Evolutionary conservation across 1,140 invertebrate species (phyloP).

Genomic region (Hyles vespertilio): DNA sequence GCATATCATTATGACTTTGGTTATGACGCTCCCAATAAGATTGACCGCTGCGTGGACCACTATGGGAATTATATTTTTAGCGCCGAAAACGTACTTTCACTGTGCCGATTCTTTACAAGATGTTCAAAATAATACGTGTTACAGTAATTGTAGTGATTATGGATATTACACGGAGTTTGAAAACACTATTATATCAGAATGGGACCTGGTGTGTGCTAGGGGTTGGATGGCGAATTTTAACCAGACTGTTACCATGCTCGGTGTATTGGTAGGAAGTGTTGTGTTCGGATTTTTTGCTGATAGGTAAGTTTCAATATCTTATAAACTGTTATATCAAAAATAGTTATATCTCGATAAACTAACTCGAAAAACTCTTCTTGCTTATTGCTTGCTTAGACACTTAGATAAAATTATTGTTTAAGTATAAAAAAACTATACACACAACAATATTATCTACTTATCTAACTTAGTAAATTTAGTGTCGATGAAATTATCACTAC

Average conservation of each 20-base stretch:
- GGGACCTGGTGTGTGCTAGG: constrained; percentile 80
- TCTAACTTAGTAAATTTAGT: no score
- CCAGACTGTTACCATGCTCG: constrained; percentile 63
- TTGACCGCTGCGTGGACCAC: constrained; percentile 21
- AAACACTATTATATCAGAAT: constrained; percentile 49
- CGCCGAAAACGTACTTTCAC: constrained; percentile 20
- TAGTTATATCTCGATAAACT: no score
- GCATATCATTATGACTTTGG: constrained; percentile 19
- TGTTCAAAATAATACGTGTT: constrained; percentile 19
- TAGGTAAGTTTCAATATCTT: constrained; percentile 23
- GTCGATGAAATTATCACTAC: no score
- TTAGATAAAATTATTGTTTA: no score
- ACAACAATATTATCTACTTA: no score
- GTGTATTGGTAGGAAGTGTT: constrained; percentile 40
- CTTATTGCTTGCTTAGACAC: no score
- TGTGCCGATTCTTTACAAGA: constrained; percentile 14
- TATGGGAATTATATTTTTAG: constrained; percentile 27
- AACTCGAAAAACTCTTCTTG: no score
- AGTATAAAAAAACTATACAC: no score
- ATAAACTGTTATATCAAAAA: no score
- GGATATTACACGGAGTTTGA: constrained; percentile 22
- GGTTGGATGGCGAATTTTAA: constrained; percentile 78
- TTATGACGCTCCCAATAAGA: constrained; percentile 11
- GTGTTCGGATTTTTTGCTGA: constrained; percentile 43
- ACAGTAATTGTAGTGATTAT: constrained; percentile 25